Evolutionary conservation across 1,140 invertebrate species (phyloP), one percentile per base, ranked within the genome.

Genomic region (Euura lappo): DNA sequence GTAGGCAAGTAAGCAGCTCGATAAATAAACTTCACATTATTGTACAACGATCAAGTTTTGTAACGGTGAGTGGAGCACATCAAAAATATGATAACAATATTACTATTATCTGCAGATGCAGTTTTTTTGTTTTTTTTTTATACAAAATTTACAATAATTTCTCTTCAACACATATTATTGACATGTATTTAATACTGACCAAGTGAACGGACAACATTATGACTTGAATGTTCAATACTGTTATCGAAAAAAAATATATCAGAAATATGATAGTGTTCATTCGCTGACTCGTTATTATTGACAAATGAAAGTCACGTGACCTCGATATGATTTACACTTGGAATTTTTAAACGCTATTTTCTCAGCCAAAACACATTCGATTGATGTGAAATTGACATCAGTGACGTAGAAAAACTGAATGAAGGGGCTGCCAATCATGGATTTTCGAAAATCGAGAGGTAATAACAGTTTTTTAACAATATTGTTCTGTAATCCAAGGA

Each of bases 101-200:
- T 28, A 28, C 28, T 28, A 28, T 28, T 28, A 3, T 60, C 8
- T 60, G 51, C 51, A 11, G 51, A n/a, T 60, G 51, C 51, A 60
- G 51, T 8, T 60, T 28, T 28, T 28, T 28, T 28, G 28, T 28
- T 28, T 28, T 28, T 28, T 28, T 60, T 60, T 60, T 60, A n/a
- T 60, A 60, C 51, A 60, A 60, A 28, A 60, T 60, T 60, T 60
- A 60, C 51, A 60, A 60, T 8, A 60, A 60, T 60, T 60, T 3
- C 6, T 60, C 13, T 60, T 60, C 51, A n/a, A 11, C 3, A 60
- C 8, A 5, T n/a, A 60, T 60, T 60, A 60, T 60, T 60, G 51
- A 60, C 51, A 60, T 60, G 28, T 28, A 6, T 60, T 60, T 60
- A 60, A 60, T 60, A 60, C 51, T 60, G 51, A 60, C 51, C 51